phyloP scores from a whole-genome alignment of 2,113 vertebrate species.

The Talpa occidentalis region DNA sequence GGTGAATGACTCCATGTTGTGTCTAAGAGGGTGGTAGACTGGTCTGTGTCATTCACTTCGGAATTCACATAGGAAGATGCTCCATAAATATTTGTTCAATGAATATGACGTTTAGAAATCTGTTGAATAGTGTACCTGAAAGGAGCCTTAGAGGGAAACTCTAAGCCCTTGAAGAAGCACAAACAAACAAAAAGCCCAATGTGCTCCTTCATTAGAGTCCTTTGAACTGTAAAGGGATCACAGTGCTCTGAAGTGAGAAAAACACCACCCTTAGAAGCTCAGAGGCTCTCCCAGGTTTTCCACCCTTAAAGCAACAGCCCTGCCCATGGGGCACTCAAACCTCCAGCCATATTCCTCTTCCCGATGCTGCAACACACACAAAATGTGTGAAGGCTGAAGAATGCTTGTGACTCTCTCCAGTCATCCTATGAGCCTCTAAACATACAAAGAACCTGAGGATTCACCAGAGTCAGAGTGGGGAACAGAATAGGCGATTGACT shows the following conservation, averaged over 20 bases:
- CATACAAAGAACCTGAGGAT: background rate
- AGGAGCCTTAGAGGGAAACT: background rate
- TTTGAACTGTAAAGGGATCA: conserved; percentile 65
- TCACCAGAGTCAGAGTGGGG: too few relatives aligned
- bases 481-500: too few relatives aligned
- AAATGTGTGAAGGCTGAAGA: background rate
- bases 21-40: background rate
- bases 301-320: background rate
- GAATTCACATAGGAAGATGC: background rate
- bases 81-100: background rate
- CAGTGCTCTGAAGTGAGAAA: conserved; percentile 69
- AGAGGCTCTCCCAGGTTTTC: background rate
- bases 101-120: conserved; percentile 12
- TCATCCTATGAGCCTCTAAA: background rate
- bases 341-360: background rate
- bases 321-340: conserved; percentile 52
- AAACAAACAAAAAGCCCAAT: conserved; percentile 49
- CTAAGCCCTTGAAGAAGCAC: conserved; percentile 30
- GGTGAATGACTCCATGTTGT: background rate
- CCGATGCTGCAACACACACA: background rate
- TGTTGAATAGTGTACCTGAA: background rate
- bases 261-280: background rate
- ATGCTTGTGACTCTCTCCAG: background rate
- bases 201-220: background rate
- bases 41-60: background rate